Percentiles rank a stretch among this genome's conserved stretches.
phyloP scores from a whole-genome alignment of 2,113 vertebrate genomes.

The Mobula birostris region DNA sequence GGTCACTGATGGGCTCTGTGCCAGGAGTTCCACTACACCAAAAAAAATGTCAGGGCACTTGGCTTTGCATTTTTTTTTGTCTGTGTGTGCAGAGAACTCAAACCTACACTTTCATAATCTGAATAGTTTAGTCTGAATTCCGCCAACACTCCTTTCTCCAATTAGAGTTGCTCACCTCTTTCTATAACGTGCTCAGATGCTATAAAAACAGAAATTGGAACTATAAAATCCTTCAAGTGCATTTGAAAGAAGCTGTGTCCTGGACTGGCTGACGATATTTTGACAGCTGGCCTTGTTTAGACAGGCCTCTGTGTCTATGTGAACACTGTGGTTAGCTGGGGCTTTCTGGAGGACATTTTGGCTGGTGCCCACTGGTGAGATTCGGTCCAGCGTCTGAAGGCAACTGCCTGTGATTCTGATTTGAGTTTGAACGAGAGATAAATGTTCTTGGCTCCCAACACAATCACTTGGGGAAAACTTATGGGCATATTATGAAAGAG shows the following conservation, averaged over 20 bases:
- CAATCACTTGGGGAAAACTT: conserved; percentile 68
- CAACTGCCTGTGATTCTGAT: conserved; percentile 65
- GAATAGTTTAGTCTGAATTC: not conserved
- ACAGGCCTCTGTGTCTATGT: conserved; percentile 51
- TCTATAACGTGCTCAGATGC: not conserved
- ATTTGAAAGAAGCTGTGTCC: conserved; percentile 61
- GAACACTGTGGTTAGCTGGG: conserved; percentile 59
- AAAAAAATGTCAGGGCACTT: not conserved
- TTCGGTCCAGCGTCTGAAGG: conserved; percentile 54
- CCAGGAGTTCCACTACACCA: not conserved
- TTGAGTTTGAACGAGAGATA: conserved; percentile 71
- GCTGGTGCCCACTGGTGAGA: conserved; percentile 52
- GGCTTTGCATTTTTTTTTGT: too few species aligned
- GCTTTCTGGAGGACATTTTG: conserved; percentile 63
- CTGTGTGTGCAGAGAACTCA: not conserved
- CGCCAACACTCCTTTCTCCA: not conserved
- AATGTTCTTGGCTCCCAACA: conserved; percentile 65
- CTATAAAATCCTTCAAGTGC: conserved; percentile 23
- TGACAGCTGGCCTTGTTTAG: conserved; percentile 77
- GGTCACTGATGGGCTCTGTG: not conserved
- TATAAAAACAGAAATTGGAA: conserved; percentile 59
- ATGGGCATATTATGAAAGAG: conserved; percentile 58
- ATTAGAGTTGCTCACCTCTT: not conserved
- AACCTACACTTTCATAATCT: not conserved
- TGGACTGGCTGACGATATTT: conserved; percentile 54